Evolutionary conservation across 2,113 vertebrate genomes (phyloP).

Genomic region (Barnardius zonarius): DNA sequence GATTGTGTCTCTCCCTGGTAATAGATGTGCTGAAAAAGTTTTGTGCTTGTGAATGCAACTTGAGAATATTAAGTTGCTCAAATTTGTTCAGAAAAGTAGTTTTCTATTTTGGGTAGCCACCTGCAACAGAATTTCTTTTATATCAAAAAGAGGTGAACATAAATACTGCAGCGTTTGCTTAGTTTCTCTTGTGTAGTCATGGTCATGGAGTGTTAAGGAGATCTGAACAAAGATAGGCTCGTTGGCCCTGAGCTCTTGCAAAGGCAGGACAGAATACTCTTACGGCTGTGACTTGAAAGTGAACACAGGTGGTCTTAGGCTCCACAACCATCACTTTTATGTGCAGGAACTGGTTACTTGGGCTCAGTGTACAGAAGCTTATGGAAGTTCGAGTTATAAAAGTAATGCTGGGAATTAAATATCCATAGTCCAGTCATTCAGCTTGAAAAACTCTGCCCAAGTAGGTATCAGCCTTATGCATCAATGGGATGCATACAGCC

Average conservation of each 20-base stretch:
- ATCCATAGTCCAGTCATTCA: neutral
- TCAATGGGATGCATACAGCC: rapidly evolving
- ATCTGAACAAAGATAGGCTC: neutral
- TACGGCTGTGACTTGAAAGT: neutral
- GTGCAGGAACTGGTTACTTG: neutral
- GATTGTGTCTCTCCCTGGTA: neutral
- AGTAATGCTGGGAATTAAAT: neutral
- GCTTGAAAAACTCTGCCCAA: neutral
- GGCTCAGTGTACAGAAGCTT: neutral
- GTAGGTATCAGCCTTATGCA: neutral
- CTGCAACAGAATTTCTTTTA: neutral
- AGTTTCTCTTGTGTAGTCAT: neutral
- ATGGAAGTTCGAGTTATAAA: neutral
- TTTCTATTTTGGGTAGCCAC: neutral
- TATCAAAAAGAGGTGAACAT: neutral
- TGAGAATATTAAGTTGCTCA: neutral
- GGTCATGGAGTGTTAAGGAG: neutral
- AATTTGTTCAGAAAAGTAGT: neutral
- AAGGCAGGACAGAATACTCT: neutral
- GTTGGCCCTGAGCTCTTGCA: neutral
- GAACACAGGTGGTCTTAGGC: neutral
- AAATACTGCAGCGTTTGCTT: neutral
- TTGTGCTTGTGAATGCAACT: neutral
- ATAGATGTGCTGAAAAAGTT: neutral
- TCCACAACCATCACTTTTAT: neutral